Base-by-base conservation (phyloP, 2,888 invertebrate species). In the Dicyrtomina minuta region DNA sequence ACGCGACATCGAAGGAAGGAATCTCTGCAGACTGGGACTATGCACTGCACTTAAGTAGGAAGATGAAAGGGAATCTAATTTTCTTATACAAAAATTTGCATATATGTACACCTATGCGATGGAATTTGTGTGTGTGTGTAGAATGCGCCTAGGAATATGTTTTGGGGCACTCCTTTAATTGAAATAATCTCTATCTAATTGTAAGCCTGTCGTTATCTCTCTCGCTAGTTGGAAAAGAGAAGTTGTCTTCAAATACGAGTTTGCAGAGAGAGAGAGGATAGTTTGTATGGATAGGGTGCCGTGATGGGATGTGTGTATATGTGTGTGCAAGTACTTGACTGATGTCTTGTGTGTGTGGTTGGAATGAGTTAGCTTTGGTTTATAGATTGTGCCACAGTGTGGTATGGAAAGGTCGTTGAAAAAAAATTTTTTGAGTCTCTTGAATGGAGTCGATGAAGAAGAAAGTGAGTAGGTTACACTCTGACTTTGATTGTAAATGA, bases 121-220 rank as follows among this genome's bases (percentile, higher is more conserved):
- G 49, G 49, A 33, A 60, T 27, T 15, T n/a, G 39, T 20, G 17
- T 58, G 24, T 6, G 17, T 39, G 46, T 17, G 20, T 46, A 12
- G 4, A 20, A 3, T n/a, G 46, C 10, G 27, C 15, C 12, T 22
- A 43, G 17, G 2, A 12, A 60, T 60, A 46, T 8, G 33, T 56
- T 56, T 56, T 22, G 56, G 64, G 64, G 33, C 64, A 65, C 64
- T 65, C 64, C 64, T 65, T 65, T 39, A 65, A 65, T 65, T 65
- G 64, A 53, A 65, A 55, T 59, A 43, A 59, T 61, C 43, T 27
- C n/a, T 46, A 60, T 27, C 33, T 27, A 13, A 58, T 2, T 39
- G 59, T 41, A 17, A 51, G 53, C 53, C 26, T 53, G 26, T 53
- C 53, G 53, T 24, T 22, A 33, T 33, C 33, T 33, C 3, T 3